Evolutionary conservation across 2,113 vertebrate genomes (phyloP), one percentile per base, ranked within the genome.

Genomic region (Bubo bubo): DNA sequence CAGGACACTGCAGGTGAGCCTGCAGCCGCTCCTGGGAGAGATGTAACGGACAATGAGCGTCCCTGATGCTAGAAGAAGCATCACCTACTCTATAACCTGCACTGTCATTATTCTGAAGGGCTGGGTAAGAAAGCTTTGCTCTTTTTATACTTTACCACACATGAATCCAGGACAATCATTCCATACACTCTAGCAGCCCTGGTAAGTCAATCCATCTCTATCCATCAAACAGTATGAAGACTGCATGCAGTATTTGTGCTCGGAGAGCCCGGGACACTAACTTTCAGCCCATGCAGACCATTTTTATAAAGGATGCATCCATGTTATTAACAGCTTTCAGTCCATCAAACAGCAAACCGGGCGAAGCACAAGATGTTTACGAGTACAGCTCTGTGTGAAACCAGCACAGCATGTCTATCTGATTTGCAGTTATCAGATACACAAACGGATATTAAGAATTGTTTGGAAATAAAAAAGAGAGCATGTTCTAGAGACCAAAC

Each of bases 31-130:
- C 52, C 43, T 41, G 52, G 37, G 26, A 72, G 52, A 66, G 41
- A 2, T 20, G 26, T n/a, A 20, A 49, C 0, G 10, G 21, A 12
- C 26, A 34, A 2, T 11, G 26, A 35, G 30, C 6, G n/a, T 5
- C 34, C 86, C 43, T 27, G 14, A 23, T 15, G 16, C 39, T 49
- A 41, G 26, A 77, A 55, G 71, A 60, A 83, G 13, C 5, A 1
- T 21, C 8, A 8, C 39, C 39, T 66, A 18, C n/a, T 43, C 23
- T 37, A 9, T 26, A 55, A 16, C 14, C 50, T 35, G 35, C 12
- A 26, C 70, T 71, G 50, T 8, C 52, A 39, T 41, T 39, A 59
- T 6, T n/a, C 49, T 30, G n/a, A 43, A 56, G 28, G 45, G 26
- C 64, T 62, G 35, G 32, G 4, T 32, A 37, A 45, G 35, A 73